These are phyloP conservation scores for Mallotus villosus DNA, from an alignment of 2,797 vertebrate species.

Conservation along the genomic window DNA sequence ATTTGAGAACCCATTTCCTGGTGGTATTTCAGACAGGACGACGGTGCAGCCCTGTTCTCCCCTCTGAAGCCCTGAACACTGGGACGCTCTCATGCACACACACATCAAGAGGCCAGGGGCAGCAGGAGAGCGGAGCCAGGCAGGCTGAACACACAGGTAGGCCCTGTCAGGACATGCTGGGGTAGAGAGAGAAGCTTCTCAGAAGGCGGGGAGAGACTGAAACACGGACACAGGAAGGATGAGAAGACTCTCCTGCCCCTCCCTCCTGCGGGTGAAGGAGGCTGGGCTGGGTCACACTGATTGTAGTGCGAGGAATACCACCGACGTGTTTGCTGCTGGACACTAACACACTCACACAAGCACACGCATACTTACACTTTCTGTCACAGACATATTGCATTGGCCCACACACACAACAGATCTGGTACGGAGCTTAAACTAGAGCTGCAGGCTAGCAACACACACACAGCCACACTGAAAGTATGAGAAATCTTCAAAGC, in stretches of 20 bases:
- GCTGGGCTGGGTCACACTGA: constrained; percentile 15
- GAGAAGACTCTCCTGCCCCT: neutral
- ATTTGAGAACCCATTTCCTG: neutral
- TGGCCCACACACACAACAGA: constrained; percentile 16
- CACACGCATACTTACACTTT: neutral
- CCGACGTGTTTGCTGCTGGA: neutral
- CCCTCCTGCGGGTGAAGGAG: constrained; percentile 14
- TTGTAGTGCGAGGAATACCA: neutral
- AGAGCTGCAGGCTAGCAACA: constrained; percentile 17
- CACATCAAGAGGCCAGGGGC: constrained; percentile 7
- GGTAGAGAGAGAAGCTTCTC: neutral
- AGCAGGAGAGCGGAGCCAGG: neutral
- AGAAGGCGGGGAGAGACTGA: neutral
- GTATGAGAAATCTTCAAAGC: constrained; percentile 28
- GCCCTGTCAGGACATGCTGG: constrained; percentile 19
- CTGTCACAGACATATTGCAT: neutral
- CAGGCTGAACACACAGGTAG: constrained; percentile 25
- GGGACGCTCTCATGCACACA: constrained; percentile 1
- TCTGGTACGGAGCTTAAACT: constrained; percentile 20
- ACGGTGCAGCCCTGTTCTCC: neutral
- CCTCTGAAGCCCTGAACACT: no score
- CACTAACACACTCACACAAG: constrained; percentile 1
- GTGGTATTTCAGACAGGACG: neutral
- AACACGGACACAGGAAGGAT: neutral
- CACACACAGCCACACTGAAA: constrained; percentile 19